These are phyloP conservation scores for Rhodophaea formosa DNA, from an alignment of 2,888 invertebrate genomes.

Conservation along the genomic window DNA sequence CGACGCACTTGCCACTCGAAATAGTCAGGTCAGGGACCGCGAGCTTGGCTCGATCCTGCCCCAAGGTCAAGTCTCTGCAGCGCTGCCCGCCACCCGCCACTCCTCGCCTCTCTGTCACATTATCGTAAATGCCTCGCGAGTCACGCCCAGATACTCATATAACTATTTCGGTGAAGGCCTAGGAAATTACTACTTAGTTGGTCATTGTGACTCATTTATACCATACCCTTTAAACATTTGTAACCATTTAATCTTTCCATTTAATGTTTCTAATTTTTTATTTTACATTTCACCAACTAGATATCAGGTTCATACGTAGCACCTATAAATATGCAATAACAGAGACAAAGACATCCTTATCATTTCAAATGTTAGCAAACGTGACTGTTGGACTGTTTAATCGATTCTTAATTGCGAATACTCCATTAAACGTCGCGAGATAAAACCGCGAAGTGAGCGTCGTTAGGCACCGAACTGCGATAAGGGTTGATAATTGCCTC, in stretches of 20 bases:
- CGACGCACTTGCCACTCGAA: constrained; percentile 79
- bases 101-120: constrained; percentile 38
- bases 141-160: constrained; percentile 37
- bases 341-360: constrained; percentile 38
- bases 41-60: constrained; percentile 75
- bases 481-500: constrained; percentile 34
- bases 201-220: background rate
- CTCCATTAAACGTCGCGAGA: constrained; percentile 63
- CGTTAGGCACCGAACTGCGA: constrained; percentile 57
- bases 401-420: constrained; percentile 78
- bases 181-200: constrained; percentile 1
- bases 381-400: constrained; percentile 66
- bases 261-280: background rate
- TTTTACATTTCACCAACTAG: background rate
- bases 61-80: constrained; percentile 78
- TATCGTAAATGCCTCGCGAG: constrained; percentile 50
- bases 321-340: constrained; percentile 19
- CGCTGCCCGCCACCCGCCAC: constrained; percentile 36
- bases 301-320: background rate
- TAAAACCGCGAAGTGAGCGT: constrained; percentile 61
- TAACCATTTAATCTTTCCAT: background rate
- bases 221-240: background rate
- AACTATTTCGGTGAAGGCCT: constrained; percentile 10
- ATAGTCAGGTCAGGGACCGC: constrained; percentile 82
- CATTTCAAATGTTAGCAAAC: constrained; percentile 62